These are phyloP conservation scores for Agonum fuliginosum DNA, from an alignment of 2,888 invertebrate genomes.

Conservation along the genomic window DNA sequence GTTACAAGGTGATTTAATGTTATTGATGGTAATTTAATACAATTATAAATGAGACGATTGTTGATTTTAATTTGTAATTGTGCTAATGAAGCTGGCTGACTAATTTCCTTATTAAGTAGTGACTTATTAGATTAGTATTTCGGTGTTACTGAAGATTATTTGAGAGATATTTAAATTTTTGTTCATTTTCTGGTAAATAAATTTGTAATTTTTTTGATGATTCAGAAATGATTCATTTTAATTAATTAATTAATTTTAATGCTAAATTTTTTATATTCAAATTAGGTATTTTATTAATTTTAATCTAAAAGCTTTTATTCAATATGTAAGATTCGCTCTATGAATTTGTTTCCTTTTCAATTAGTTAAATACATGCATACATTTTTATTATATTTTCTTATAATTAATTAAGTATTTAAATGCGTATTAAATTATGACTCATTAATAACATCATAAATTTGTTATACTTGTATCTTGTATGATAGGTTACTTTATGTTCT, in stretches of 20 bases:
- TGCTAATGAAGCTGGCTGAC: background rate
- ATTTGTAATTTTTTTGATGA: no score
- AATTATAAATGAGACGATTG: constrained; percentile 18
- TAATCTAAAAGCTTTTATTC: background rate
- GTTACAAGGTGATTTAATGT: constrained; percentile 5
- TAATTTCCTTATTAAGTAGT: background rate
- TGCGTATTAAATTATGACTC: no score
- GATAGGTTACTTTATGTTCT: no score
- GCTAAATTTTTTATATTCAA: background rate
- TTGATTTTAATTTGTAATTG: background rate
- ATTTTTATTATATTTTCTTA: no score
- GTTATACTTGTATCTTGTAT: no score
- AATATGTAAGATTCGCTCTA: background rate
- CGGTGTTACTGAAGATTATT: no score
- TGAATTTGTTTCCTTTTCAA: background rate
- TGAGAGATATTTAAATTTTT: no score
- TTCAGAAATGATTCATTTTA: background rate
- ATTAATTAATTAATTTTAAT: background rate
- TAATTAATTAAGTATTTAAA: no score
- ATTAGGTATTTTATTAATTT: no score
- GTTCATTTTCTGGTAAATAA: no score
- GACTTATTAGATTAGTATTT: background rate
- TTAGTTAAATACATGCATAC: no score
- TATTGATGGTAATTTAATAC: constrained; percentile 15
- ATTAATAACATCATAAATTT: no score